Conservation (phyloP, 2,797 vertebrate species). For the Merluccius polli region DNA sequence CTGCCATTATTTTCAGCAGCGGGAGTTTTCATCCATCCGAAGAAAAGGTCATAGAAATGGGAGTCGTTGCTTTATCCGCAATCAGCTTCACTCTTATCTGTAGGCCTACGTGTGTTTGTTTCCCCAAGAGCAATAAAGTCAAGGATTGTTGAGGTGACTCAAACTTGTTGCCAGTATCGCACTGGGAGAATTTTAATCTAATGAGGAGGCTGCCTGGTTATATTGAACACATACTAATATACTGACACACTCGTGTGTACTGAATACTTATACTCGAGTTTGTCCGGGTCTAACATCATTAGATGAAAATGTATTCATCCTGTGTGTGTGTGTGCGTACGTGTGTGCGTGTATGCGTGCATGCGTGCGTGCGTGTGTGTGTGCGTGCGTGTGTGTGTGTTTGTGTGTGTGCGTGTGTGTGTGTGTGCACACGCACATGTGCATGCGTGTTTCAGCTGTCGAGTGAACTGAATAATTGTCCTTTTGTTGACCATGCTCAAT, state of each 20-base stretch:
- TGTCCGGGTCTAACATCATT: too few relatives aligned
- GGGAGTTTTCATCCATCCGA: conserved; percentile 35
- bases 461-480: not conserved
- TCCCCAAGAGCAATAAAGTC: too few relatives aligned
- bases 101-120: too few relatives aligned
- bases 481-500: conserved; percentile 20
- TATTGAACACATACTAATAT: too few relatives aligned
- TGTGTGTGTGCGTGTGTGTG: not conserved
- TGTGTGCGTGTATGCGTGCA: not conserved
- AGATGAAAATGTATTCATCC: too few relatives aligned
- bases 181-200: too few relatives aligned
- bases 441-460: not conserved
- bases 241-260: too few relatives aligned
- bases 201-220: too few relatives aligned
- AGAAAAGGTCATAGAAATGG: conserved; percentile 57
- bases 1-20: conserved; percentile 42
- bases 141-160: too few relatives aligned
- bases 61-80: conserved; percentile 43
- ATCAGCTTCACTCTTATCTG: conserved; percentile 41
- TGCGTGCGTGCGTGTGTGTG: conserved; percentile 12
- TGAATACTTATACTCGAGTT: too few relatives aligned
- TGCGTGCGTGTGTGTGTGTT: not conserved
- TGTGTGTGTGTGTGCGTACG: not conserved
- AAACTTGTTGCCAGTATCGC: too few relatives aligned
- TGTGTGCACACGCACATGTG: not conserved